Base-by-base conservation (phyloP, 2,797 vertebrate species). In the Coranthus polyacanthus region DNA sequence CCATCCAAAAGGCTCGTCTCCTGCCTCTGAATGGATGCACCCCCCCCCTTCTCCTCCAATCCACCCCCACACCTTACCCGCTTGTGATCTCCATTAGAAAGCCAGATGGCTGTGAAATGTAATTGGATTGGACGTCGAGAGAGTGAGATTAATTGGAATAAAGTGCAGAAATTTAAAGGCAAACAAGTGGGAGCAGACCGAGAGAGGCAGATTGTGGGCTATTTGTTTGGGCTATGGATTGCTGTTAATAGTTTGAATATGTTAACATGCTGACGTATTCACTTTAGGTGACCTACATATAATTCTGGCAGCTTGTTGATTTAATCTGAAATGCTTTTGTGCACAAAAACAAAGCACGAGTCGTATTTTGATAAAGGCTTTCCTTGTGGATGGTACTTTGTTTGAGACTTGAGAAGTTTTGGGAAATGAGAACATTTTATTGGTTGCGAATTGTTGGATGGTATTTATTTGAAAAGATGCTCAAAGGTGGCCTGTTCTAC, bases 41-140 rank as follows among this genome's bases (percentile, higher is more conserved):
- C 32, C 59, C 17, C 50, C 5, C 11, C 47, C 6, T 46, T n/a
- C 45, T n/a, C 6, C 59, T 11, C 16, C 6, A 2, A 38, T 32
- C 21, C 56, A 49, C 42, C 51, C n/a, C 70, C 42, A 45, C 54
- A 52, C 70, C 75, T 68, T 37, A 75, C 72, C 29, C 58, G 71
- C 71, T 76, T 88, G 81, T 88, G 89, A 90, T 89, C 90, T 86
- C 82, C 86, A 89, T 90, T 90, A 89, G 84, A 90, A 88, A 88
- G 87, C 88, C 92, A 93, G 91, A 92, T 93, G 92, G 91, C 87
- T 80, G 87, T 82, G 80, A 91, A 75, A 87, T 88, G 85, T 91
- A 92, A 93, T 91, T 92, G 85, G 89, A 89, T 92, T 89, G 76
- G 81, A 90, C 89, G 88, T 92, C 78, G 69, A 83, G 75, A 85